These are phyloP conservation scores for Lasius fuliginosus DNA, from an alignment of 2,888 invertebrate species.

Conservation along the genomic window DNA sequence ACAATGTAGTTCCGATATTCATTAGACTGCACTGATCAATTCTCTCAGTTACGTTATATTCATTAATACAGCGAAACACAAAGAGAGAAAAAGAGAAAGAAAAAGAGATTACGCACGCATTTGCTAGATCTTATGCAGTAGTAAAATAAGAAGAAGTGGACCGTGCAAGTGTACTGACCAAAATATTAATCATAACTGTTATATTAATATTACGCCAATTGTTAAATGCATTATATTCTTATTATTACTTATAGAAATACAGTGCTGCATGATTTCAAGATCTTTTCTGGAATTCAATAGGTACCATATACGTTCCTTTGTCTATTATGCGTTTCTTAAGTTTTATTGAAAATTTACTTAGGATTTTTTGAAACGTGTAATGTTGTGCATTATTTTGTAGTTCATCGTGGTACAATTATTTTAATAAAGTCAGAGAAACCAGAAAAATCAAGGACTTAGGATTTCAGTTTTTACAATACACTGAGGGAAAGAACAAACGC, in stretches of 20 bases:
- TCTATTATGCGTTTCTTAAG: background rate
- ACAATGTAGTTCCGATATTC: background rate
- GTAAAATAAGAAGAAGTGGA: background rate
- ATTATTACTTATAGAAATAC: background rate
- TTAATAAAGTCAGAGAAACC: background rate
- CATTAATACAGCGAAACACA: slow-evolving; percentile 12
- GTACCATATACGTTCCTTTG: background rate
- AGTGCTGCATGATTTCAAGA: background rate
- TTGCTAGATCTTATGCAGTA: background rate
- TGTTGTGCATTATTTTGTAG: background rate
- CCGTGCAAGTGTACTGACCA: background rate
- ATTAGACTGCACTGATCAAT: slow-evolving; percentile 37
- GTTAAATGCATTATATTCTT: background rate
- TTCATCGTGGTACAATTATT: background rate
- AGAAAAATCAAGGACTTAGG: background rate
- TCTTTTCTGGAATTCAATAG: background rate
- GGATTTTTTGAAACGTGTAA: background rate
- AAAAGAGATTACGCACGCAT: background rate
- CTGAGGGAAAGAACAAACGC: background rate
- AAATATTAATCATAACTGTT: background rate
- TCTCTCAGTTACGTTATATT: slow-evolving; percentile 25
- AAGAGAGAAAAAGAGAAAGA: background rate
- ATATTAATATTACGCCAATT: background rate
- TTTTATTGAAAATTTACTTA: background rate
- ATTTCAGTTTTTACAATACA: slow-evolving; percentile 8